These are phyloP conservation scores for Drosophila carrolli DNA, from an alignment of 1,140 invertebrate genomes.

Conservation along the genomic window DNA sequence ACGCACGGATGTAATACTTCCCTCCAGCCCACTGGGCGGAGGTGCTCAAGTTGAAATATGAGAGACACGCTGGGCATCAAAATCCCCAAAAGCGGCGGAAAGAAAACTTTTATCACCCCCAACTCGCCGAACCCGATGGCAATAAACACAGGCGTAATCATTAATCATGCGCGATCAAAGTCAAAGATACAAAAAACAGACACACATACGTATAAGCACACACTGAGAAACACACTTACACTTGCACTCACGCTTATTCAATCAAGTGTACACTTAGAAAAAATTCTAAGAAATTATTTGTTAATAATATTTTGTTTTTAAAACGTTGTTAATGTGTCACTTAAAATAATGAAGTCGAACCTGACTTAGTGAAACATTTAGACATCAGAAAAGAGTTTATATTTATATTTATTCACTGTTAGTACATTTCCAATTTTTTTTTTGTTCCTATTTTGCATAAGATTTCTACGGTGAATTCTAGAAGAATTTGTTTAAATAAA, in stretches of 20 bases:
- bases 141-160: slow-evolving; percentile 79
- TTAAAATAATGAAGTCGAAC: no score
- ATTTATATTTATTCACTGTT: no score
- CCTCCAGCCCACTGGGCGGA: background rate
- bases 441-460: no score
- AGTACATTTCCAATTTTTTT: no score
- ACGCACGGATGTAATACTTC: background rate
- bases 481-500: no score
- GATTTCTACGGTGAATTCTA: no score
- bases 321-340: no score
- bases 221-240: slow-evolving; percentile 22
- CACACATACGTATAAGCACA: slow-evolving; percentile 20
- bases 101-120: slow-evolving; percentile 55
- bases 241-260: slow-evolving; percentile 41
- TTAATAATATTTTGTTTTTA: no score
- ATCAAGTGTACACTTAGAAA: slow-evolving; percentile 26
- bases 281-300: background rate
- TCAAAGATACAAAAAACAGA: slow-evolving; percentile 71
- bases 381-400: no score
- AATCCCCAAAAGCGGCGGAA: slow-evolving; percentile 36
- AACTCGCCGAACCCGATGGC: slow-evolving; percentile 29
- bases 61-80: slow-evolving; percentile 35
- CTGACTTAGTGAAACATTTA: no score
- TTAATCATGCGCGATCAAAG: slow-evolving; percentile 79
- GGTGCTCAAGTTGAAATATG: slow-evolving; percentile 64